Base-by-base conservation (phyloP, 2,888 invertebrate genomes). In the Oxytorus armatus region DNA sequence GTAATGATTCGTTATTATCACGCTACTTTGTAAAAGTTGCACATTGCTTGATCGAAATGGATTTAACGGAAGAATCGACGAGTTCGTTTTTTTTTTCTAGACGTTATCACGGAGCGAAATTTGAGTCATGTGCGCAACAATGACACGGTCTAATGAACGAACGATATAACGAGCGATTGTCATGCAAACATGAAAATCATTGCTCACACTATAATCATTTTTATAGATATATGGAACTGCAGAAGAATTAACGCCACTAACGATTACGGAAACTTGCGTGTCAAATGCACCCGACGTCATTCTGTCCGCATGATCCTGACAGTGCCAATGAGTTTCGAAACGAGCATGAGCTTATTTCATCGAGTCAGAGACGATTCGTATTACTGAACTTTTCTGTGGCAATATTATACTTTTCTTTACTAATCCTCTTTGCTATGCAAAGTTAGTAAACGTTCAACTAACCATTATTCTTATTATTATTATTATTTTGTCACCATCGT, bases 321-420 rank as follows among this genome's bases (percentile, higher is more conserved):
- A 65, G 70, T 61, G 75, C 66, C 70, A 76, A 79, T 59, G 25
- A 49, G 61, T 79, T 75, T 79, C 75, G 70, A 75, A 75, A 79
- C 44, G 39, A 72, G 16, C 23, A 18, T 51, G 23, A 36, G 49
- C 18, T 79, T 75, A n/a, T 51, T 65, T 39, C 51, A 66, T 39
- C 14, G 33, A 23, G 42, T 33, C 70, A 42, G 39, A 42, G 39
- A 42, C 63, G 25, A 69, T 57, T 55, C 33, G 68, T 68, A 47
- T 73, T 74, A 66, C 66, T 39, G 29, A 49, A 39, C 57, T 65
- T 72, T 63, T 23, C 25, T 53, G 59, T 29, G 1, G 57, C 36
- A 57, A 33, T 57, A n/a, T n/a, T n/a, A n/a, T n/a, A 39, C 49
- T 63, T 44, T 14, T 61, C 63, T 65, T 59, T 59, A 33, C 33